phyloP scores from a whole-genome alignment of 1,140 invertebrate genomes.

The Conopomorpha cramerella region DNA sequence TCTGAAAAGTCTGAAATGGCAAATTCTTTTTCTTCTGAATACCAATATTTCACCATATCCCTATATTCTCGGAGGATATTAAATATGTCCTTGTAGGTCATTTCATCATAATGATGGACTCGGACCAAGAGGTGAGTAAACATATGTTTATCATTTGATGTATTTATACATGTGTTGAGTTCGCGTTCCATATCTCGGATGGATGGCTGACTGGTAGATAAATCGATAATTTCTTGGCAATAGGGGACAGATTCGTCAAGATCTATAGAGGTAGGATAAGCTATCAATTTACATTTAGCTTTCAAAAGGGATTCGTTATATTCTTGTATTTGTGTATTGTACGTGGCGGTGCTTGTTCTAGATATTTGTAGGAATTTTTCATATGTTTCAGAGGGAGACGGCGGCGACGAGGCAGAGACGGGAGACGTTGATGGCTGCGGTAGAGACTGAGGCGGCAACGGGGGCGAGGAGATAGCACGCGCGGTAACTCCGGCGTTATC shows the following conservation, averaged over 20 bases:
- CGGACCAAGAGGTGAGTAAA: neutral
- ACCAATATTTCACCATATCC: neutral
- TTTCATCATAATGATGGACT: constrained; percentile 1
- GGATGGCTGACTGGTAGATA: neutral
- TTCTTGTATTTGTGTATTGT: constrained; percentile 15
- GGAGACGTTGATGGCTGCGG: too few species aligned
- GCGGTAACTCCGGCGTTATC: too few species aligned
- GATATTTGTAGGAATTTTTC: neutral
- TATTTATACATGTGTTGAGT: neutral
- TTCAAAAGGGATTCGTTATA: too few species aligned
- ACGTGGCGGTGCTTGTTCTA: constrained; percentile 15
- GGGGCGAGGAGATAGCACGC: too few species aligned
- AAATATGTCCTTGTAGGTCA: neutral
- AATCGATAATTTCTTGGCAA: neutral
- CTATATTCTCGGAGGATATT: neutral
- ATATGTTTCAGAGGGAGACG: too few species aligned
- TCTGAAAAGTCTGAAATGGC: too few species aligned
- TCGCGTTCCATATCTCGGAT: neutral
- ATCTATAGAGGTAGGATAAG: neutral
- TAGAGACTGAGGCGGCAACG: too few species aligned
- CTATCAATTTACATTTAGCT: neutral
- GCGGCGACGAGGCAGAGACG: too few species aligned
- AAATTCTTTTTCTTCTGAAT: too few species aligned
- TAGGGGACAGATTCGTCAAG: neutral
- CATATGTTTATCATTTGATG: neutral